These are phyloP conservation scores for Chelonia mydas DNA, from an alignment of 2,797 vertebrate species.

Conservation along the genomic window DNA sequence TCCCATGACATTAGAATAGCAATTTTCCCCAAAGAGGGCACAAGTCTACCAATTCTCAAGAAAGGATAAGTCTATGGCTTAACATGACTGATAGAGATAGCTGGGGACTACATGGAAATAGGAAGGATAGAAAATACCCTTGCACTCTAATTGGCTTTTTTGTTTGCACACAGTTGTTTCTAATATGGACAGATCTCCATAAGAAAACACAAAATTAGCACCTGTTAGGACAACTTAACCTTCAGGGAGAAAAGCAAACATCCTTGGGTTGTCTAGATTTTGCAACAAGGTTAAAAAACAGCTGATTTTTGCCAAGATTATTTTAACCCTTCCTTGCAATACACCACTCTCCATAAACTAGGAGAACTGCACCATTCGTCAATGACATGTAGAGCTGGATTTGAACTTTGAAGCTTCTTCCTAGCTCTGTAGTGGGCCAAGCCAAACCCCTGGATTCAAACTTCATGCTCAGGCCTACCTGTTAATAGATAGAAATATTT, in stretches of 20 bases:
- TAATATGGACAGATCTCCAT: constrained; percentile 78
- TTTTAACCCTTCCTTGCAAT: constrained; percentile 67
- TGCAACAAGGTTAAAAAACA: constrained; percentile 69
- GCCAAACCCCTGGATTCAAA: not conserved
- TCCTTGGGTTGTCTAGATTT: constrained; percentile 65
- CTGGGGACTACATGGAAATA: constrained; percentile 27
- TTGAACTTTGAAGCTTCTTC: not conserved
- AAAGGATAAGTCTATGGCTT: constrained; percentile 67
- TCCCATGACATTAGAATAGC: constrained; percentile 72
- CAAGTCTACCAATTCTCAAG: constrained; percentile 53
- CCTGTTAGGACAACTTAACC: constrained; percentile 81
- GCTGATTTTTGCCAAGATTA: constrained; percentile 14
- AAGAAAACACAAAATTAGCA: constrained; percentile 82
- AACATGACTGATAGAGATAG: constrained; percentile 72
- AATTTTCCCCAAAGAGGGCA: constrained; percentile 47
- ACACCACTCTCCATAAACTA: not conserved
- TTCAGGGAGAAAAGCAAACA: constrained; percentile 79
- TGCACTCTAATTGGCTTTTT: constrained; percentile 70
- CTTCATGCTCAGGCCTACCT: not conserved
- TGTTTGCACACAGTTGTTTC: constrained; percentile 78
- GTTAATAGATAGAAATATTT: not conserved
- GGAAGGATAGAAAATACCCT: constrained; percentile 63
- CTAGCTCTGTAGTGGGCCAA: not conserved
- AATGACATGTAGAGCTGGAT: not conserved
- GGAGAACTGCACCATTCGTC: not conserved